Conservation (phyloP, 1,140 invertebrate genomes). For the Drosophila insularis region DNA sequence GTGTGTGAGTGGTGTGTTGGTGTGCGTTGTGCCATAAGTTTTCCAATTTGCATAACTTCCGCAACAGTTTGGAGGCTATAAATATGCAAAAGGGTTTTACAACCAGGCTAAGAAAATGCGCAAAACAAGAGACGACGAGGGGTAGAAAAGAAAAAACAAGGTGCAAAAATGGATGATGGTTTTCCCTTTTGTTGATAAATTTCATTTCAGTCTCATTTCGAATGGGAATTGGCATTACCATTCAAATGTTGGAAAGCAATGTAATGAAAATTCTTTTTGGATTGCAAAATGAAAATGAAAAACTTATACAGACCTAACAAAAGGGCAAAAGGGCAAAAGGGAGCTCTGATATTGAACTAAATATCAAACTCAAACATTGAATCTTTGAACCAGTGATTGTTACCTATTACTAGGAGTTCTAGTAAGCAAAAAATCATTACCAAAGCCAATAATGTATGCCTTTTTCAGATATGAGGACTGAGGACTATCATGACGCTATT, state of each 20-base stretch:
- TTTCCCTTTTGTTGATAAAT: not conserved
- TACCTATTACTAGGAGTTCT: no score
- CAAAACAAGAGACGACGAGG: not conserved
- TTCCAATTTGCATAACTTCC: conserved; percentile 73
- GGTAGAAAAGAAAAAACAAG: not conserved
- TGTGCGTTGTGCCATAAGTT: conserved; percentile 58
- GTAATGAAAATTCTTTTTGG: not conserved
- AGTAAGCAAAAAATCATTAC: no score
- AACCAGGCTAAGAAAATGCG: conserved; percentile 41
- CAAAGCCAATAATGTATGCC: no score
- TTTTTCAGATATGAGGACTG: no score
- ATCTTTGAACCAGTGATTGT: no score
- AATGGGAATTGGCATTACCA: not conserved
- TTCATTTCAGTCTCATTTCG: not conserved
- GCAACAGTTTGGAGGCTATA: conserved; percentile 60
- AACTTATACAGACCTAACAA: not conserved
- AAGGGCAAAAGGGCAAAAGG: no score
- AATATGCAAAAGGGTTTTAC: conserved; percentile 64
- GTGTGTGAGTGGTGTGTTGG: not conserved
- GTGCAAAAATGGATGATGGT: conserved; percentile 1
- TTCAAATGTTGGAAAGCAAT: not conserved
- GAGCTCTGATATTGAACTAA: no score
- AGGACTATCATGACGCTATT: no score
- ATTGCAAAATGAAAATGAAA: not conserved
- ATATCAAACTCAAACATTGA: no score